Base-by-base conservation (phyloP, 2,113 vertebrate genomes). In the Prochilodus magdalenae region DNA sequence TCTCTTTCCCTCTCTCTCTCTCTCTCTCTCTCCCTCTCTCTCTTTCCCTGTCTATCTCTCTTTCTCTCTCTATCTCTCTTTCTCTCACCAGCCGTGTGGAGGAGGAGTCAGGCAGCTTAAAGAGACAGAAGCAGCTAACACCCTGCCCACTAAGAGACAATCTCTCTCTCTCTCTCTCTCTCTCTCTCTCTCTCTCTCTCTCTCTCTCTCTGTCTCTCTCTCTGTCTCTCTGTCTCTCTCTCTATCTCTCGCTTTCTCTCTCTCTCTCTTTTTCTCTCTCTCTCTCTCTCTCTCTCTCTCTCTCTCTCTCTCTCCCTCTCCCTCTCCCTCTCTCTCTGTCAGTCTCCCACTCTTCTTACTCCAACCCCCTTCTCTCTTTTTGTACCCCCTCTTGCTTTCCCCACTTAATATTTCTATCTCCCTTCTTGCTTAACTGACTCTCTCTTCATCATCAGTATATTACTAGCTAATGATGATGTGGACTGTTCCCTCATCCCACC, bases 101-200 rank as follows among this genome's bases (percentile, higher is more conserved):
- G 84, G 87, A 77, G 93, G 91, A 89, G 90, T 89, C 81, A 86
- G 73, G 79, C 18, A 60, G 75, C 89, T 94, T 94, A 94, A 94
- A 94, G 92, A 89, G 82, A 90, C 93, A 93, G 91, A 59, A 77
- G 53, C 62, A 4, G 83, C 82, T 77, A 76, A 83, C 81, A 51
- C 69, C 47, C 20, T 79, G 75, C 74, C 22, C 49, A 69, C 59
- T 73, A 74, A 67, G 86, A 88, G 60, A 80, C 20, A 71, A 30
- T 78, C 44, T 60, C 40, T 59, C n/a, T 79, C n/a, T 80, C 12
- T 83, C 24, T 77, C 51, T 71, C 33, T 15, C 53, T 33, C 12
- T 74, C 36, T 73, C 26, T 83, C 14, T 55, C 27, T 51, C 40
- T 66, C 24, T 16, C 30, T 71, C 85, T 78, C 81, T 83, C 79